Base-by-base conservation (phyloP, 2,113 vertebrate species). In the Alethe diademata region DNA sequence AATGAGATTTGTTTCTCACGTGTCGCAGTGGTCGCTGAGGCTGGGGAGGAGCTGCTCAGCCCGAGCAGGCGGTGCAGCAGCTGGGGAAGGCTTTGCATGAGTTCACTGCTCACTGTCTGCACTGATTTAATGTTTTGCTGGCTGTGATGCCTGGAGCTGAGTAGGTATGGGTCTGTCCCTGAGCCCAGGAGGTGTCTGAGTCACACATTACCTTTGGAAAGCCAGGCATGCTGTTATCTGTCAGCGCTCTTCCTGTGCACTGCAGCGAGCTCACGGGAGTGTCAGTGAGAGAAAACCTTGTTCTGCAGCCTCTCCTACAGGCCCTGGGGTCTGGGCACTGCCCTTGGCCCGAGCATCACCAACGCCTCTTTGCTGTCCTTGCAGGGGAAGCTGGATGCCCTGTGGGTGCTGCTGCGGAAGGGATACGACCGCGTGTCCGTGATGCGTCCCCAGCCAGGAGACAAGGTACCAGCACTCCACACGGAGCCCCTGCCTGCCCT, bases 381-480 rank as follows among this genome's bases (percentile, higher is more conserved):
- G 16, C 95, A 99, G 99, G 99, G 99, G 66, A 99, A 99, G 94
- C 92, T 99, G 89, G 99, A 99, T 67, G 99, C 99, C 56, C 96
- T 99, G 88, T 99, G 99, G 99, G 98, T 99, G 14, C 97, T 99
- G 61, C 96, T 99, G 94, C 96, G 98, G 95, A 99, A 98, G 96
- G 99, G 99, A 43, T 99, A 99, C 7, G 98, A 99, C 94, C 99
- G 99, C 3, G 99, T 99, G 38, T 99, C 99, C 1, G 98, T 99
- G 75, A 99, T 99, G 99, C 98, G 99, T 85, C 99, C 99, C 19
- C 98, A 99, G 75, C 99, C 99, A 2, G 99, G 99, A 95, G 99
- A 99, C 96, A 99, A 99, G 99, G 99, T 99, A 99, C 88, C 19
- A 28, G 20, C 33, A 5, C 67, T 51, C 23, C 8, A 7, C 42